phyloP scores from a whole-genome alignment of 2,113 vertebrate species.

The Phrynocephalus versicolor region DNA sequence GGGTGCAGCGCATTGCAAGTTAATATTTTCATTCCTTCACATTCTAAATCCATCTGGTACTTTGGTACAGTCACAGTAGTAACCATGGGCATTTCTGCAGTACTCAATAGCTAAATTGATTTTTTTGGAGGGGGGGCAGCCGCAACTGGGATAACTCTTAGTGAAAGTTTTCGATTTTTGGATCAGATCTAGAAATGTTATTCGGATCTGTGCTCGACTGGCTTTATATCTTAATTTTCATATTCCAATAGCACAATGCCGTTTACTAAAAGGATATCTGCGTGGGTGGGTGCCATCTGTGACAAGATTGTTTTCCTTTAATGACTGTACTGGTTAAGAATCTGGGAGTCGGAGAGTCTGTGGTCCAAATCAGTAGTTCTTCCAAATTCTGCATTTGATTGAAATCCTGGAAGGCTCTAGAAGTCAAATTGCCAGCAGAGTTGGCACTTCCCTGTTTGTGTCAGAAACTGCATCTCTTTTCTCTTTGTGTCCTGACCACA shows the following conservation, averaged over 20 bases:
- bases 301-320: background rate
- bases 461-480: background rate
- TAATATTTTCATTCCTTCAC: slow-evolving; percentile 8
- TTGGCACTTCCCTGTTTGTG: background rate
- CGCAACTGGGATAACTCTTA: background rate
- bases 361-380: too few species aligned
- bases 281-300: background rate
- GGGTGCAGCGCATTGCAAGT: background rate
- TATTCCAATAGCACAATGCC: background rate
- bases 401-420: background rate
- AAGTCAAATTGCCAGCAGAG: background rate
- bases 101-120: background rate
- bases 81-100: background rate
- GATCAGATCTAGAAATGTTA: background rate
- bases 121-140: background rate
- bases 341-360: background rate
- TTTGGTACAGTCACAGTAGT: background rate
- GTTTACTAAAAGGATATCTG: background rate
- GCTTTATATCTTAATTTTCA: background rate
- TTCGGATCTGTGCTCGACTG: background rate
- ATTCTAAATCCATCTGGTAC: background rate
- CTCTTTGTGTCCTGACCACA: background rate
- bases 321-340: background rate
- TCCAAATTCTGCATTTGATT: background rate
- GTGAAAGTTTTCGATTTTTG: background rate